Evolutionary conservation across 2,113 vertebrate species (phyloP).

Genomic region (Chaetorhynchus papuensis): DNA sequence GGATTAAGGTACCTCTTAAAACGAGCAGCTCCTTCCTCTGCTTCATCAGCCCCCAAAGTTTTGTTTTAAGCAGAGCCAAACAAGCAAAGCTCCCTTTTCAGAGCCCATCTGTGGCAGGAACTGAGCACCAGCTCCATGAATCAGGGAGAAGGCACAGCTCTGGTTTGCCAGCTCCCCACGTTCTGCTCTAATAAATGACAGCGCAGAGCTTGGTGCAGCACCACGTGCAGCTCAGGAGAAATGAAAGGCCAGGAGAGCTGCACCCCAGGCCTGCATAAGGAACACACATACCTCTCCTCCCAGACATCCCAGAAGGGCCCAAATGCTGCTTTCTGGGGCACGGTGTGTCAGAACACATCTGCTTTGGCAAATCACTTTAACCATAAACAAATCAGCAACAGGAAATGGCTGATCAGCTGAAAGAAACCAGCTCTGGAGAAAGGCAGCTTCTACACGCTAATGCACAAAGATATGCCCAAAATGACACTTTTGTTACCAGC

Average conservation of each 20-base stretch:
- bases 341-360: neutral
- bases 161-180: neutral
- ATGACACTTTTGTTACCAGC: neutral
- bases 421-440: slow-evolving; percentile 7
- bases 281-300: neutral
- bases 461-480: neutral
- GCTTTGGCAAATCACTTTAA: slow-evolving; percentile 29
- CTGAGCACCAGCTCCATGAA: neutral
- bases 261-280: neutral
- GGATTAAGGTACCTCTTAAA: neutral
- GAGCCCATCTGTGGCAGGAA: neutral
- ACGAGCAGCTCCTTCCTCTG: neutral
- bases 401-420: slow-evolving; percentile 33
- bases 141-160: neutral
- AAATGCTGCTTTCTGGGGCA: slow-evolving; percentile 8
- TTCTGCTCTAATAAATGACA: slow-evolving; percentile 6
- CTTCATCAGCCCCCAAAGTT: neutral
- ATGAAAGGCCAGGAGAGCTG: neutral
- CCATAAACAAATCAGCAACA: slow-evolving; percentile 42
- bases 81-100: slow-evolving; percentile 13
- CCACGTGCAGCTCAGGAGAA: neutral
- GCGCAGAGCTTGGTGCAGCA: neutral
- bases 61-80: neutral
- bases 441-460: neutral
- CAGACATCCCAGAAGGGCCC: slow-evolving; percentile 8